A percentile compares a stretch with the other conserved stretches of the same genome.
phyloP scores from a whole-genome alignment of 2,888 invertebrate genomes.

The Macrosiphum euphorbiae region DNA sequence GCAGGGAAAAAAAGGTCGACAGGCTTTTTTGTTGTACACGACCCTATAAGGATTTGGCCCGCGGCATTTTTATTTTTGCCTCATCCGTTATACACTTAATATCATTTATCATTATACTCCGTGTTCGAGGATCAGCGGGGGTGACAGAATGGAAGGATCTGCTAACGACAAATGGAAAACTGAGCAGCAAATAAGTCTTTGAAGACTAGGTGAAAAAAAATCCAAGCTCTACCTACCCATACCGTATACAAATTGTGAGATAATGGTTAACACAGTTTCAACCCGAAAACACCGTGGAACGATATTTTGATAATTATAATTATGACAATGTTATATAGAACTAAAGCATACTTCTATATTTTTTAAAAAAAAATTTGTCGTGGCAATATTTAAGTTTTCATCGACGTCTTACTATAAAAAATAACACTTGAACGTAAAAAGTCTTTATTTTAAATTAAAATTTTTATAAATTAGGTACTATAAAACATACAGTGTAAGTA shows the following conservation, averaged over 20 bases:
- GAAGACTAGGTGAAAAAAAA: slow-evolving; percentile 48
- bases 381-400: neutral
- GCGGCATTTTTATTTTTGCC: slow-evolving; percentile 16
- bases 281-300: neutral
- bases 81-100: slow-evolving; percentile 57
- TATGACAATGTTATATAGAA: neutral
- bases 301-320: slow-evolving; percentile 14
- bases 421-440: neutral
- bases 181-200: slow-evolving; percentile 57
- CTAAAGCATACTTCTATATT: neutral
- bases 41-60: slow-evolving; percentile 51
- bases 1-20: slow-evolving; percentile 46
- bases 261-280: slow-evolving; percentile 34
- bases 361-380: neutral
- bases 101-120: slow-evolving; percentile 61
- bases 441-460: neutral
- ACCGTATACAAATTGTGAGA: neutral
- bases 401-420: neutral
- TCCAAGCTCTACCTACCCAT: neutral
- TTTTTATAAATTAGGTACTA: neutral
- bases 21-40: slow-evolving; percentile 41
- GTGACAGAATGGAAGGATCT: slow-evolving; percentile 39
- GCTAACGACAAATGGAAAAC: slow-evolving; percentile 62
- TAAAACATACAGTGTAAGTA: neutral
- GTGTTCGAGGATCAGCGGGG: slow-evolving; percentile 47